phyloP scores from a whole-genome alignment of 2,113 vertebrate species.

The Ceyx cyanopectus region DNA sequence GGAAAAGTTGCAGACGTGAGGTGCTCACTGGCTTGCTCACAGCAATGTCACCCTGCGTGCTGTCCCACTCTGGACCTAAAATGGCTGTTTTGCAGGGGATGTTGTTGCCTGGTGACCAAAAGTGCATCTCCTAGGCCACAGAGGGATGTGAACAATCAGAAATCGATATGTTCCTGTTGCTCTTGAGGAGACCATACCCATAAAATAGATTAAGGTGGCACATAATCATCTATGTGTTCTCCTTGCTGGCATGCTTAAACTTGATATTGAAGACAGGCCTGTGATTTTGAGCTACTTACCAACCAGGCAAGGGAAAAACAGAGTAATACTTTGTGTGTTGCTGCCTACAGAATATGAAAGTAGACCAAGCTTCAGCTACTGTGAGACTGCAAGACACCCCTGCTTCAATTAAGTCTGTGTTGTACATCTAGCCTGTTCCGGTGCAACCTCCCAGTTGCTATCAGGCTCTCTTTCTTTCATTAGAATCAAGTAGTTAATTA shows the following conservation, averaged over 20 bases:
- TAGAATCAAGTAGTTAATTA: slow-evolving; percentile 87
- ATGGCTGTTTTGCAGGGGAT: slow-evolving; percentile 76
- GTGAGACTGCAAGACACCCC: slow-evolving; percentile 55
- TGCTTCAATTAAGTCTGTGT: slow-evolving; percentile 74
- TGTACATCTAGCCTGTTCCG: slow-evolving; percentile 68
- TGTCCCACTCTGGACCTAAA: slow-evolving; percentile 69
- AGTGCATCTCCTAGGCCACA: slow-evolving; percentile 72
- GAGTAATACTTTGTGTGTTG: background rate
- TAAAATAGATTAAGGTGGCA: slow-evolving; percentile 47
- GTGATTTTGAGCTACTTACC: slow-evolving; percentile 40
- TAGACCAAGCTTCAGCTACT: slow-evolving; percentile 56
- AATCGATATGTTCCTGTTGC: slow-evolving; percentile 64
- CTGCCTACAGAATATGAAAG: slow-evolving; percentile 56
- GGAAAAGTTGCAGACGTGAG: slow-evolving; percentile 14
- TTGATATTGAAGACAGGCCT: background rate
- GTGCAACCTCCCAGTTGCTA: slow-evolving; percentile 78
- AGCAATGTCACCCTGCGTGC: background rate
- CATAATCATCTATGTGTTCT: slow-evolving; percentile 20
- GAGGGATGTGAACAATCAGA: slow-evolving; percentile 69
- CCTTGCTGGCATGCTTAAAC: slow-evolving; percentile 40
- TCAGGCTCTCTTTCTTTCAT: slow-evolving; percentile 82
- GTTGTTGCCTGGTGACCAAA: slow-evolving; percentile 81
- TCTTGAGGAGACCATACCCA: slow-evolving; percentile 38
- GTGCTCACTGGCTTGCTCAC: background rate
- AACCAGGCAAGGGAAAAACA: slow-evolving; percentile 1